phyloP scores from a whole-genome alignment of 2,888 invertebrate genomes.

The Timema podura region DNA sequence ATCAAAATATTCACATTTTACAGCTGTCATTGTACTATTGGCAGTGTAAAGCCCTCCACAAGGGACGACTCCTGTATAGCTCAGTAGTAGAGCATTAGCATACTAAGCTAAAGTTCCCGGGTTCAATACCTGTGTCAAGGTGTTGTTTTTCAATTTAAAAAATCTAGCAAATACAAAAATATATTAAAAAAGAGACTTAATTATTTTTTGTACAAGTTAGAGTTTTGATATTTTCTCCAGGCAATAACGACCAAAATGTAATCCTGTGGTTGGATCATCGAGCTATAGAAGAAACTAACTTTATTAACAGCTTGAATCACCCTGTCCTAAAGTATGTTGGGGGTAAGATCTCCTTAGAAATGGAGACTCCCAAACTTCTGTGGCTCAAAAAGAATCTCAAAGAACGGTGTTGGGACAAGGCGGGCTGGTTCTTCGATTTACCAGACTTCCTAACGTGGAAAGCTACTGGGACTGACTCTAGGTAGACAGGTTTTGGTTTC shows the following conservation, averaged over 20 bases:
- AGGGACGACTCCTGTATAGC: too few species aligned
- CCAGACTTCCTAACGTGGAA: conserved; percentile 93
- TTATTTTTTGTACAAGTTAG: too few species aligned
- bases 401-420: conserved; percentile 62
- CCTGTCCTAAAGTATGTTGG: conserved; percentile 80
- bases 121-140: too few species aligned
- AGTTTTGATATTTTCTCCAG: conserved; percentile 45
- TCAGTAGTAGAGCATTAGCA: too few species aligned
- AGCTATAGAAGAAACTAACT: conserved; percentile 71
- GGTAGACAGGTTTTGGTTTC: conserved; percentile 52
- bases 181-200: too few species aligned
- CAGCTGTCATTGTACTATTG: too few species aligned
- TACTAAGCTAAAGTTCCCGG: too few species aligned
- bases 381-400: conserved; percentile 80
- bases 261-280: conserved; percentile 94
- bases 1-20: too few species aligned
- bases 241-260: conserved; percentile 69
- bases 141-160: too few species aligned
- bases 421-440: conserved; percentile 80
- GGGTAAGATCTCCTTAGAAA: conserved; percentile 91
- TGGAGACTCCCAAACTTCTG: conserved; percentile 90
- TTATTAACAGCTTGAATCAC: conserved; percentile 74
- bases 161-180: too few species aligned
- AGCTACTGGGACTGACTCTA: conserved; percentile 69
- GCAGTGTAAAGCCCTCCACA: too few species aligned